Percentiles rank a stretch among this genome's conserved stretches.
Conservation (phyloP, 2,113 vertebrate genomes). For the Pterocles burchelli region DNA sequence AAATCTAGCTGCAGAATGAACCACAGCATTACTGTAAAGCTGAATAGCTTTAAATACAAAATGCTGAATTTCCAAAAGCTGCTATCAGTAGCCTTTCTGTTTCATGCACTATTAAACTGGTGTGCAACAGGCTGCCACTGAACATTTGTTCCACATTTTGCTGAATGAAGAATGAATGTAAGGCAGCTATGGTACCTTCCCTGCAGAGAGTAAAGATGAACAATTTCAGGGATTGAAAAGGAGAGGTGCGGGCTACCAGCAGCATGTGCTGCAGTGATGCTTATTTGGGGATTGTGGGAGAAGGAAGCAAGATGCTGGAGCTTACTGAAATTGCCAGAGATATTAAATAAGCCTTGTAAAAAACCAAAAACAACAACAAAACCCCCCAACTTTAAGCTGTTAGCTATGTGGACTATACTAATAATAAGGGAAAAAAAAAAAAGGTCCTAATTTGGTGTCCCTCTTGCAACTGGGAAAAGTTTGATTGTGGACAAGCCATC, state of each 20-base stretch:
- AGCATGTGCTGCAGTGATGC: background rate
- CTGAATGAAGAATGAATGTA: constrained; percentile 27
- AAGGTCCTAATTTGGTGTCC: background rate
- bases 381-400: background rate
- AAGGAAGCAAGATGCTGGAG: background rate
- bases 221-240: background rate
- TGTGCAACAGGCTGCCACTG: constrained; percentile 29
- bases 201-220: constrained; percentile 12
- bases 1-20: background rate
- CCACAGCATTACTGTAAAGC: constrained; percentile 14
- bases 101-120: constrained; percentile 28
- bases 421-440: background rate
- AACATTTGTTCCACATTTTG: constrained; percentile 41
- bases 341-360: background rate
- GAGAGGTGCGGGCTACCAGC: background rate
- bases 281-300: background rate
- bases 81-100: background rate
- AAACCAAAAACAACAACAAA: background rate
- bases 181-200: background rate
- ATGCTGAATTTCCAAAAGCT: constrained; percentile 49
- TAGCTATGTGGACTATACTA: background rate
- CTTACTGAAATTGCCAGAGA: background rate
- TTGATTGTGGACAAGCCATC: background rate
- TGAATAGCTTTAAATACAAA: constrained; percentile 56
- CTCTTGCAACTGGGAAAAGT: background rate